These are phyloP conservation scores for Hipposideros armiger DNA, from an alignment of 2,113 vertebrate genomes.

Conservation along the genomic window DNA sequence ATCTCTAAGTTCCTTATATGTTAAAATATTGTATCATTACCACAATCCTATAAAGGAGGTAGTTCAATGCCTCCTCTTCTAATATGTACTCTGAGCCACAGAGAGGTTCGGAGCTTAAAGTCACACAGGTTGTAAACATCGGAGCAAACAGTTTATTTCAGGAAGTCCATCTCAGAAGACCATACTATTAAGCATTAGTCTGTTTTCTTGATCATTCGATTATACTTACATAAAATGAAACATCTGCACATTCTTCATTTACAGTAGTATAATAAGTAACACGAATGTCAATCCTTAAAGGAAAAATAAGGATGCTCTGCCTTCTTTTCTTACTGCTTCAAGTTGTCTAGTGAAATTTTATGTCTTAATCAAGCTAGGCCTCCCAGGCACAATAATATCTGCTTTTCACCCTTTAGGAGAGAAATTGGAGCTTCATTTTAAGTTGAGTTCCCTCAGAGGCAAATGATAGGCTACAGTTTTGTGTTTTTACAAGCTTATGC, in stretches of 20 bases:
- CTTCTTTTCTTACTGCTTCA: slow-evolving; percentile 47
- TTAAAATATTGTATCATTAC: neutral
- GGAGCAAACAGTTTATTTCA: neutral
- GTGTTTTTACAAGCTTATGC: slow-evolving; percentile 45
- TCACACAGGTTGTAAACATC: neutral
- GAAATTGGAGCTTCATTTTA: slow-evolving; percentile 56
- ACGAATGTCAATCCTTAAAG: neutral
- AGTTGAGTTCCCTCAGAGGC: slow-evolving; percentile 49
- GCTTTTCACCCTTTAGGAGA: slow-evolving; percentile 65
- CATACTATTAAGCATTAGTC: neutral
- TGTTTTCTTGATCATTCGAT: neutral
- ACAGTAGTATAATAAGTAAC: neutral
- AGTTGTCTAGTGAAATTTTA: slow-evolving; percentile 61
- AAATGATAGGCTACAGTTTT: slow-evolving; percentile 35
- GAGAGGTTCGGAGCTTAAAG: neutral
- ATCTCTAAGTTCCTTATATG: neutral
- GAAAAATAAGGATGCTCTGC: neutral
- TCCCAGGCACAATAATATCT: slow-evolving; percentile 59
- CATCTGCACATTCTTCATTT: neutral
- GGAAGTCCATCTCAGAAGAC: neutral
- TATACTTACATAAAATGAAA: neutral
- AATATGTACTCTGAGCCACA: neutral
- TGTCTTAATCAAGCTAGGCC: slow-evolving; percentile 69
- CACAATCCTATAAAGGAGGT: neutral
- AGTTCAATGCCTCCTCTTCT: neutral